Conservation (phyloP, 2,113 vertebrate genomes). For the Brevimyrus niger region DNA sequence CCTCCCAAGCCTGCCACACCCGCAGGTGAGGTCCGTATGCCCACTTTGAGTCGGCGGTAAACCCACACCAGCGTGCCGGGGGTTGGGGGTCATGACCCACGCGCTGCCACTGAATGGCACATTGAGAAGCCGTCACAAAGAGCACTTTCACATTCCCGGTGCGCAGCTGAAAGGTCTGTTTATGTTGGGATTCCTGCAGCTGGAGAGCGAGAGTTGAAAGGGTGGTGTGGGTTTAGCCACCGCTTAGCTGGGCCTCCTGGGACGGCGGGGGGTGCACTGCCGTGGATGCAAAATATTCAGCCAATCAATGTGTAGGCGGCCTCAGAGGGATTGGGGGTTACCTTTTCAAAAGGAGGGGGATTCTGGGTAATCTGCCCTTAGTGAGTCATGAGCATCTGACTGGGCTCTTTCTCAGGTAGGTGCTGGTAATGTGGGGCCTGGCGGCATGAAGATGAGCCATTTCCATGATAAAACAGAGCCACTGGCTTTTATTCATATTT, state of each 20-base stretch:
- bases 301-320: not conserved
- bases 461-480: not conserved
- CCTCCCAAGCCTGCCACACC: not conserved
- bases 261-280: not conserved
- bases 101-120: conserved; percentile 13
- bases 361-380: not conserved
- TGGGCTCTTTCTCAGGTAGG: not conserved
- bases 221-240: conserved; percentile 3
- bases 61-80: conserved; percentile 11
- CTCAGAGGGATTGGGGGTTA: not conserved
- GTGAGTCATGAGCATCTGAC: conserved; percentile 9
- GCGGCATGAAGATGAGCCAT: not conserved
- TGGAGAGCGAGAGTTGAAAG: conserved; percentile 6
- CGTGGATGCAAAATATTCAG: not conserved
- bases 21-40: not conserved
- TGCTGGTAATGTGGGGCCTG: not conserved
- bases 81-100: conserved; percentile 12
- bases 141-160: conserved; percentile 6
- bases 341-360: not conserved
- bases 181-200: conserved; percentile 18
- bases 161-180: conserved; percentile 16
- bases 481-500: not conserved
- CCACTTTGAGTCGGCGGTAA: conserved; percentile 1
- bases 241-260: not conserved
- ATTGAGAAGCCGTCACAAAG: conserved; percentile 18